Evolutionary conservation across 2,888 invertebrate genomes (phyloP), one percentile per base, ranked within the genome.

Genomic region (Thereva unica): DNA sequence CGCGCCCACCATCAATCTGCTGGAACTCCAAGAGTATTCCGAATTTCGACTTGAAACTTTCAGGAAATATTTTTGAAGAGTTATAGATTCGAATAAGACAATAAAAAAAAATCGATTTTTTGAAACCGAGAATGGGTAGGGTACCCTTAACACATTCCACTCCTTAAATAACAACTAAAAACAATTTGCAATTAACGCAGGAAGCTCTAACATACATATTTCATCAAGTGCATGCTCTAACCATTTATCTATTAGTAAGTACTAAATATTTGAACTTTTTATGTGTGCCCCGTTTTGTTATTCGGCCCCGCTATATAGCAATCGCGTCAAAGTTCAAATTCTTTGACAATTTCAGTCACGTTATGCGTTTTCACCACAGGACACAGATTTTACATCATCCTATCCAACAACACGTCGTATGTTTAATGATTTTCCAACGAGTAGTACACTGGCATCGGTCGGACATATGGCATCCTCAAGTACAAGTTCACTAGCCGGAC

Each of bases 291-390:
- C 50, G 5, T 50, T 63, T 40, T 34, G n/a, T 63, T 52, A 52
- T 44, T 63, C 52, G 63, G 63, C 52, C 52, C 7, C 37, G 52
- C 53, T 42, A 52, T 52, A 57, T 44, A 45, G 34, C 38, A 41
- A 52, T 38, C 75, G 75, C 76, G 75, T 76, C 76, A 75, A 75
- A 75, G 75, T 76, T 75, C 74, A 75, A 76, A 70, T 70, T 70
- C 75, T 76, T 77, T 77, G 75, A 76, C 76, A 74, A 74, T 80
- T 81, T 77, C 80, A 81, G 81, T 81, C 81, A 78, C 80, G 79
- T 78, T 81, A 81, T 80, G 81, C 81, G 78, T 80, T 80, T 77
- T 80, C 80, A 78, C 78, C 80, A 75, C 81, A 81, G 81, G 81
- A 81, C 74, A 78, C 81, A 77, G 81, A 81, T 76, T 81, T 81